Base-by-base conservation (phyloP, 2,113 vertebrate species). In the Spheniscus mendiculus region DNA sequence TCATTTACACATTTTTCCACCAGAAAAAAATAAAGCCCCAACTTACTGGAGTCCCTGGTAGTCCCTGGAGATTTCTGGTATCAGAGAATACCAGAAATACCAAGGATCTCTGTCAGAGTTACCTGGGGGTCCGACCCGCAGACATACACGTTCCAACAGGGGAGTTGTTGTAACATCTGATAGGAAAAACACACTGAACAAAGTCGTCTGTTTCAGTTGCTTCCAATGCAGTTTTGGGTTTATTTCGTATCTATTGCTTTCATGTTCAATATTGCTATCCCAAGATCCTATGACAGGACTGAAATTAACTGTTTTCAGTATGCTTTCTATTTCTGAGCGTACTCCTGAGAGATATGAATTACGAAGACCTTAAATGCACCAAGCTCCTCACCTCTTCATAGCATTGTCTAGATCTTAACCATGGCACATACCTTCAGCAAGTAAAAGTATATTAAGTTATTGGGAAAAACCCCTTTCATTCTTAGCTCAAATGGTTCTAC, bases 221-320 rank as follows among this genome's bases (percentile, higher is more conserved):
- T 61, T 83, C 22, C 40, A 58, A 26, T 92, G 34, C 87, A 74
- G 16, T 61, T 90, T 94, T 8, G 26, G 21, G 34, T 53, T 95
- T 80, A 85, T 96, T 94, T 89, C 18, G 4, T 84, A 81, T 22
- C 67, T 47, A n/a, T 36, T 61, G 23, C 69, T 80, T 84, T 91
- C 81, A 61, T 14, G 8, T 53, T 83, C 10, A 25, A 40, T 55
- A 85, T 38, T 84, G 34, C 67, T 73, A 84, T 70, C 76, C 67
- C 71, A 84, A 14, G 22, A 23, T 83, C 63, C 84, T 90, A 26
- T 92, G 91, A 86, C 50, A 96, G 77, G 61, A 89, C 50, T 95
- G 78, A 94, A 89, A 95, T 96, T 78, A 93, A 65, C 47, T 92
- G 47, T 92, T 66, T 83, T 84, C 45, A 93, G 10, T 22, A n/a